Evolutionary conservation across 2,797 vertebrate species (phyloP), one percentile per base, ranked within the genome.

Genomic region (Pelochelys cantorii): DNA sequence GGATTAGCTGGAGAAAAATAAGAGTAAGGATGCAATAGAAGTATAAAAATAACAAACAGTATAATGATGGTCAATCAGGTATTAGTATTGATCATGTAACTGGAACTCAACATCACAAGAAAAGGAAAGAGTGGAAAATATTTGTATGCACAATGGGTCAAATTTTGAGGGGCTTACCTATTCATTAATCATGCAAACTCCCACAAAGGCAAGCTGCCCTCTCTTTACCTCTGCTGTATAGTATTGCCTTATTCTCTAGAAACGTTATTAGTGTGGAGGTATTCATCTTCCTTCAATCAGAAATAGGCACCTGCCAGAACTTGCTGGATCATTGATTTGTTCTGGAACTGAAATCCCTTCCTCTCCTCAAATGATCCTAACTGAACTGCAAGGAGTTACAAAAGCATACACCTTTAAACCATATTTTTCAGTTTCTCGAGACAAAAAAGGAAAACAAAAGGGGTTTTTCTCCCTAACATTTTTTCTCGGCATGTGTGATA

Each of bases 391-490:
- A 0, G 82, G 81, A 92, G 77, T 95, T 92, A 94, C 91, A 91
- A 25, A 90, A 91, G 85, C 74, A 31, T 89, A 95, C 84, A 88
- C 88, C 78, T 85, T 89, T 88, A 85, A 53, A 20, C 79, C 85
- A 95, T 95, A 83, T 93, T 95, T 96, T 92, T 68, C 60, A 62
- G 71, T 86, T 92, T 87, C 93, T 75, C 88, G 59, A 83, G 85
- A 62, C 85, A 95, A 94, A 92, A 48, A 42, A 42, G 42, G 42
- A 42, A 42, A 42, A 42, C 42, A 42, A 42, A 42, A 42, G 42
- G 42, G 42, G 84, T 55, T 94, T 55, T 87, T 92, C 96, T 96
- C 91, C 91, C 93, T 96, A 96, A 94, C 95, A 95, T 95, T 62
- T 62, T 5, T 62, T 29, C 60, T 56, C 18, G 20, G 8, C 20